These are phyloP conservation scores for Prionchulus punctatus DNA, from an alignment of 2,888 invertebrate genomes.

Conservation along the genomic window DNA sequence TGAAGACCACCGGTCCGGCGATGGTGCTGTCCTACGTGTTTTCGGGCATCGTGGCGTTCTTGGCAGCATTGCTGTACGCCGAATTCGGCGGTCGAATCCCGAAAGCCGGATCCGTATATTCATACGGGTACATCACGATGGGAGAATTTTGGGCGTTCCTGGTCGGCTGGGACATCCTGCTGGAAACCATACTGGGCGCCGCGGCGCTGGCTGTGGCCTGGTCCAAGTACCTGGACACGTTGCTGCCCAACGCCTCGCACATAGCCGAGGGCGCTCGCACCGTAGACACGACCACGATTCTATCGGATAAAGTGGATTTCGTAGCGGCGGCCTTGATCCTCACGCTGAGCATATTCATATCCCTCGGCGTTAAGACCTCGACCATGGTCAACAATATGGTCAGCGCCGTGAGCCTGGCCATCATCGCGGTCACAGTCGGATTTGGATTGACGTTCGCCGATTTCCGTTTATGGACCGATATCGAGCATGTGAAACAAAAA, in stretches of 20 bases:
- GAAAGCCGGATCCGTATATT: slow-evolving; percentile 51
- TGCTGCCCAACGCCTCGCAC: neutral
- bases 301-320: too few species aligned
- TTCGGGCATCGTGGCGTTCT: slow-evolving; percentile 66
- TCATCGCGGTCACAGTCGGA: neutral
- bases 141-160: slow-evolving; percentile 88
- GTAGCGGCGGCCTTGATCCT: too few species aligned
- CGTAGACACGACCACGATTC: neutral
- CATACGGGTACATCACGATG: slow-evolving; percentile 80
- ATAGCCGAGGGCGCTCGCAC: neutral
- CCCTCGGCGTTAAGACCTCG: neutral
- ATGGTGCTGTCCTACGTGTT: slow-evolving; percentile 60
- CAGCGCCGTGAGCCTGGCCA: neutral
- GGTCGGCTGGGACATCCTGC: slow-evolving; percentile 14
- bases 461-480: slow-evolving; percentile 11
- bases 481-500: neutral
- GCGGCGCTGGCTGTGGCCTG: neutral
- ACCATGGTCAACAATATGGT: neutral
- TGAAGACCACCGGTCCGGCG: slow-evolving; percentile 72
- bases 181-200: neutral
- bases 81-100: slow-evolving; percentile 48
- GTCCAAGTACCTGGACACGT: neutral
- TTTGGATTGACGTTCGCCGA: neutral
- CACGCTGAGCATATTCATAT: too few species aligned
- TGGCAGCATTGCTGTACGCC: slow-evolving; percentile 52